Evolutionary conservation across 2,113 vertebrate species (phyloP).

Genomic region (Tetrao urogallus): DNA sequence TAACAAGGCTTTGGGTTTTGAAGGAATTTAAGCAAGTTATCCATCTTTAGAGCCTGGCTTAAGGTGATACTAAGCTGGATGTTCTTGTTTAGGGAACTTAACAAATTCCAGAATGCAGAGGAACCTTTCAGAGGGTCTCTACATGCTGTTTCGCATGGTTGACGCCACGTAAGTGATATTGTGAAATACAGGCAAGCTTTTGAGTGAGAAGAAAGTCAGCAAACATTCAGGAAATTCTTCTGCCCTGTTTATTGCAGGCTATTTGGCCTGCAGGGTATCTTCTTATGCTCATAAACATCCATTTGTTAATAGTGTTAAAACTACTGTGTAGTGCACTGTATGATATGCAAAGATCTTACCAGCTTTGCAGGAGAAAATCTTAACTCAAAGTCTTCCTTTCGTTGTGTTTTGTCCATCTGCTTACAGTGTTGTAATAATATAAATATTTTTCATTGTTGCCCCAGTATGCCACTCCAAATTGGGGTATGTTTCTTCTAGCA

Average conservation of each 20-base stretch:
- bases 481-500: background rate
- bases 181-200: background rate
- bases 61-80: background rate
- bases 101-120: background rate
- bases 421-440: background rate
- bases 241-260: background rate
- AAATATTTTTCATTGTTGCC: background rate
- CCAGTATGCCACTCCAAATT: background rate
- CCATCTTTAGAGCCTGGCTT: background rate
- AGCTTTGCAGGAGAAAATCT: background rate
- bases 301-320: background rate
- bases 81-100: background rate
- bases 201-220: background rate
- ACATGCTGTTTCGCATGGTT: fast-evolving
- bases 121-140: background rate
- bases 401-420: background rate
- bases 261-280: background rate
- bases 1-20: background rate
- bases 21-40: constrained; percentile 3
- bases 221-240: constrained; percentile 12
- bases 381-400: background rate
- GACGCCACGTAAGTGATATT: background rate
- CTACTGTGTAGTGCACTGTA: background rate
- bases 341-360: background rate
- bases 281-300: background rate